Base-by-base conservation (phyloP, 30 jellyfish, hydroid and myxozoan species). In the Aurelia sp. region DNA sequence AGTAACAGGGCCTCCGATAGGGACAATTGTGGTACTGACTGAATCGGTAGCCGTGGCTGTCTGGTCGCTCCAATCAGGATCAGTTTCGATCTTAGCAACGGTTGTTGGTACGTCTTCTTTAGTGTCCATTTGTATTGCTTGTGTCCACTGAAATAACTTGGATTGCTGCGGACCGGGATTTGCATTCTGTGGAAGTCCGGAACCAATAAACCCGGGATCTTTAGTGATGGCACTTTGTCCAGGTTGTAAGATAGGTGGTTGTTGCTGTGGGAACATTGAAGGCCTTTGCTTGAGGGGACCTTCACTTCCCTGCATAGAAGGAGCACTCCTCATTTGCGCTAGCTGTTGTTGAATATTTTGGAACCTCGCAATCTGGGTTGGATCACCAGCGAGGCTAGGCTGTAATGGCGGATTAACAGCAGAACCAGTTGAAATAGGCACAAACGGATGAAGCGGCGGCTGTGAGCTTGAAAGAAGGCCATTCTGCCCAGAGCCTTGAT, bases 141-240 rank as follows among this genome's bases (percentile, higher is more conserved):
- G 98, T 8, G 96, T 87, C 98, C 98, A 92, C 48, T 92, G 96
- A 27, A 66, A 84, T 5, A 92, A 90, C 75, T 92, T 92, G 35
- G 98, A 92, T 58, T 82, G 66, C 80, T 81, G 96, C 18, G 98
- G 97, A 40, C 90, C 98, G 20, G 89, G 75, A 51, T 66, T 62
- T 11, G 79, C 62, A 52, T 70, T 81, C 3, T 63, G 19, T 13
- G 91, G 79, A 17, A 68, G 66, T 4, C 76, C 57, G 7, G 92
- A 20, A 13, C 84, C 74, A 15, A 71, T 71, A 23, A 82, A 82
- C 13, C 68, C 61, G 22, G 78, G 70, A n/a, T 82, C 92, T 13
- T 19, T 69, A 13, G 80, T n/a, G 37, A 50, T 74, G 37, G 91
- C 12, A 31, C 66, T 53, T 22, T 80, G 67, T 19, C 31, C 90